phyloP scores from a whole-genome alignment of 2,888 invertebrate genomes.

The Drosophila infuscata region DNA sequence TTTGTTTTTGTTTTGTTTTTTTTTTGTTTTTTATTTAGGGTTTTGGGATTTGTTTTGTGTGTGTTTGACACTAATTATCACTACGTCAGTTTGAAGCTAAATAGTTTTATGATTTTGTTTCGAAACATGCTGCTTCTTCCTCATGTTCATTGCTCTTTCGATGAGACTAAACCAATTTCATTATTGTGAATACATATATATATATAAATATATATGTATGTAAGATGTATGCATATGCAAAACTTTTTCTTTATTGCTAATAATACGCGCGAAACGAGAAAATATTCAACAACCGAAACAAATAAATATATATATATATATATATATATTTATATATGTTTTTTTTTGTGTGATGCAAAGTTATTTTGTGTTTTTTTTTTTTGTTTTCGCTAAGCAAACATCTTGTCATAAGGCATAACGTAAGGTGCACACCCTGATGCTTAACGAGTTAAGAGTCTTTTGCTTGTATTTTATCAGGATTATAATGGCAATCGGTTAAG shows the following conservation, averaged over 20 bases:
- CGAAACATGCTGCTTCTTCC: conserved; percentile 41
- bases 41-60: conserved; percentile 58
- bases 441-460: conserved; percentile 51
- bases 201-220: conserved; percentile 7
- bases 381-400: conserved; percentile 51
- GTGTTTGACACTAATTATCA: conserved; percentile 81
- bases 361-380: conserved; percentile 17
- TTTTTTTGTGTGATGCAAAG: conserved; percentile 17
- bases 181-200: conserved; percentile 42
- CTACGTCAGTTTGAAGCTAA: conserved; percentile 79
- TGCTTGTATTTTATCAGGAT: conserved; percentile 20
- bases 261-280: conserved; percentile 64
- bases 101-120: conserved; percentile 49
- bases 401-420: conserved; percentile 51
- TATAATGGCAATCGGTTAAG: conserved; percentile 6
- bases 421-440: conserved; percentile 36
- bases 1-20: conserved; percentile 12
- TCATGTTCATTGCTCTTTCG: conserved; percentile 55
- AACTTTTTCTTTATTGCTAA: conserved; percentile 69
- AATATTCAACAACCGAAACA: conserved; percentile 47
- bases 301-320: conserved; percentile 36
- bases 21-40: conserved; percentile 14
- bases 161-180: conserved; percentile 57
- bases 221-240: conserved; percentile 41
- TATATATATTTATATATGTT: too few species aligned